Base-by-base conservation (phyloP, 2,113 vertebrate species). In the Pollachius pollachius region DNA sequence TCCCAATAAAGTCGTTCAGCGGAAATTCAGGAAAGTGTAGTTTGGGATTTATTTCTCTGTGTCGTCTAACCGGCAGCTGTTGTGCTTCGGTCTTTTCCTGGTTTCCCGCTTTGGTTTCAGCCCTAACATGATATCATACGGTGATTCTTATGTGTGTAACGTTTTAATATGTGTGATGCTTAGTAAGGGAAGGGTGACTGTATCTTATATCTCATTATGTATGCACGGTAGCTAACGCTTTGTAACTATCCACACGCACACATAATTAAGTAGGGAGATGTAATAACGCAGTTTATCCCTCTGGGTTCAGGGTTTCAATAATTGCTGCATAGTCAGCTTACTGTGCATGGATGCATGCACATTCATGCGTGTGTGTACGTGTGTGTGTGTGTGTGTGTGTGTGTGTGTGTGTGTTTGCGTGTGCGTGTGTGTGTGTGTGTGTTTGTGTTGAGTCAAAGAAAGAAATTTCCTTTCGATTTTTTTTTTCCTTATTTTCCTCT, bases 221-320 rank as follows among this genome's bases (percentile, higher is more conserved):
- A 86, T 79, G 84, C 82, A 81, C 73, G 81, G 72, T 62, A 64
- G 80, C 71, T 70, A 80, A 79, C 76, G 71, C 84, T 89, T 85
- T 85, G 86, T 81, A 87, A 87, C 87, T 74, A 85, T 86, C 77
- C 75, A 83, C 82, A 85, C 25, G 84, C 25, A 60, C 79, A 83
- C 69, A 67, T 88, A 85, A 87, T 88, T 87, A 88, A 87, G 84
- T 85, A 79, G 82, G 87, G 87, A 85, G 86, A 85, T 85, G 81
- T 81, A 88, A 84, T 90, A 88, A 88, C 87, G 80, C 74, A 73
- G 84, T 85, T 84, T 79, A 87, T 87, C 85, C 86, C 86, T 84
- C 72, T 80, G 84, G 83, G 80, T 89, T 89, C 78, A 73, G 71
- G 74, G 69, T 81, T 82, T 89, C 75, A 89, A 85, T 90, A 88